phyloP scores from a whole-genome alignment of 1,140 invertebrate species.

The Eumeta japonica region DNA sequence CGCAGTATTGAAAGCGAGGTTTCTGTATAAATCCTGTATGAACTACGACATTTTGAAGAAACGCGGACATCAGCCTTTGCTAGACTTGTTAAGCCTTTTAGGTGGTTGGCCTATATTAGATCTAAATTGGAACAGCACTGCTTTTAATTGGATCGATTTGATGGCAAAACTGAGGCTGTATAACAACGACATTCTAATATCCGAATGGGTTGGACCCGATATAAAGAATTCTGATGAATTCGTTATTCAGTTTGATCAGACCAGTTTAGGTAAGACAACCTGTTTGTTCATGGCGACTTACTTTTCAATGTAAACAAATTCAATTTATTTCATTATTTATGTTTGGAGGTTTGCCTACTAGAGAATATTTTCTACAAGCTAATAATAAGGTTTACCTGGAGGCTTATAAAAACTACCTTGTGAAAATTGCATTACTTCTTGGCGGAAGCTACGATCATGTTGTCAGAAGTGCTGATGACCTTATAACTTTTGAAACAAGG shows the following conservation, averaged over 20 bases:
- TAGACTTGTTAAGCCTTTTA: conserved; percentile 69
- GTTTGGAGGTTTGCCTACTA: conserved; percentile 68
- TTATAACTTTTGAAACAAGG: conserved; percentile 81
- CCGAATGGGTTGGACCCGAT: conserved; percentile 84
- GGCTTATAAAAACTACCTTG: conserved; percentile 78
- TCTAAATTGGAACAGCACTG: conserved; percentile 60
- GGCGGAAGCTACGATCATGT: conserved; percentile 64
- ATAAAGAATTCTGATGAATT: conserved; percentile 85
- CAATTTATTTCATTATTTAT: not conserved
- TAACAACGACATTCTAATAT: conserved; percentile 81
- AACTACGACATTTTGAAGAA: conserved; percentile 71
- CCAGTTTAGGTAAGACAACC: conserved; percentile 64
- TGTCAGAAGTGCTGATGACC: conserved; percentile 65
- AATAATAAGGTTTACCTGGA: conserved; percentile 69
- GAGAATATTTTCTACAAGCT: conserved; percentile 80
- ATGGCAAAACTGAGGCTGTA: conserved; percentile 75
- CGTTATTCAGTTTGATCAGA: conserved; percentile 87
- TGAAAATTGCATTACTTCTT: conserved; percentile 67
- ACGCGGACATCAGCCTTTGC: conserved; percentile 69
- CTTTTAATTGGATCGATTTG: conserved; percentile 75
- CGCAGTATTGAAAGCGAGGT: conserved; percentile 72
- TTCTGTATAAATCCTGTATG: conserved; percentile 82
- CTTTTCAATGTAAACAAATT: not conserved
- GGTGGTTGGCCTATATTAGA: conserved; percentile 85
- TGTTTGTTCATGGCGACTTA: not conserved